Evolutionary conservation across 2,797 vertebrate species (phyloP).

Genomic region (Chiloscyllium punctatum): DNA sequence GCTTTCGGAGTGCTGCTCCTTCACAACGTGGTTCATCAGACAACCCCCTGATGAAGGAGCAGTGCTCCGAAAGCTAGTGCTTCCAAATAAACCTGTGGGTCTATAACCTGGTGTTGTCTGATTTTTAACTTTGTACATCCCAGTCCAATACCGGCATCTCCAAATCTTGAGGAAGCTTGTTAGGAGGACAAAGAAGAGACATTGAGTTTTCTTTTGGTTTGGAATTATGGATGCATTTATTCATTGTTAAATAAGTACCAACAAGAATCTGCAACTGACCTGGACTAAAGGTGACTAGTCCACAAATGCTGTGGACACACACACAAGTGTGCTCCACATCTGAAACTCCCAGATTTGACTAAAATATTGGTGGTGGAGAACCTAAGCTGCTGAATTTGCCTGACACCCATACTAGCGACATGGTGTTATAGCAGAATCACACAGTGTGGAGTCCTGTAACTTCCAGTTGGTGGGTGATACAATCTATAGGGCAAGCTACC

Average conservation of each 20-base stretch:
- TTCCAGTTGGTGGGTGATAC: too few relatives aligned
- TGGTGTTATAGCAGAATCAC: background rate
- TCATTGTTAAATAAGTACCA: background rate
- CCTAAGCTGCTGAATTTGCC: background rate
- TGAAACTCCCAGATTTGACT: too few relatives aligned
- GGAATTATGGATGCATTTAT: background rate
- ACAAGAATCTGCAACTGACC: background rate
- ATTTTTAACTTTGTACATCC: too few relatives aligned
- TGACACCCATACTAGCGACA: background rate
- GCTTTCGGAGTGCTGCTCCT: too few relatives aligned
- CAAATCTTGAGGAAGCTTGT: background rate
- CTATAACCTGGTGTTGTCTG: too few relatives aligned
- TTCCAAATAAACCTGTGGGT: too few relatives aligned
- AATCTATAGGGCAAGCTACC: background rate
- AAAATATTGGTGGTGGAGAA: background rate
- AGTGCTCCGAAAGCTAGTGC: too few relatives aligned
- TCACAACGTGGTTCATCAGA: too few relatives aligned
- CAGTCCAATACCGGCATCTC: too few relatives aligned
- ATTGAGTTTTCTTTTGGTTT: background rate
- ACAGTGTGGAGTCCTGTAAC: background rate
- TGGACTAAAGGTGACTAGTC: background rate
- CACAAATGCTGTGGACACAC: background rate
- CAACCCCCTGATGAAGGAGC: too few relatives aligned
- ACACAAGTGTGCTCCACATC: background rate
- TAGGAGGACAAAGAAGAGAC: background rate